Evolutionary conservation across 1,140 invertebrate species (phyloP), one percentile per base, ranked within the genome.

Genomic region (Temnothorax nylanderi): DNA sequence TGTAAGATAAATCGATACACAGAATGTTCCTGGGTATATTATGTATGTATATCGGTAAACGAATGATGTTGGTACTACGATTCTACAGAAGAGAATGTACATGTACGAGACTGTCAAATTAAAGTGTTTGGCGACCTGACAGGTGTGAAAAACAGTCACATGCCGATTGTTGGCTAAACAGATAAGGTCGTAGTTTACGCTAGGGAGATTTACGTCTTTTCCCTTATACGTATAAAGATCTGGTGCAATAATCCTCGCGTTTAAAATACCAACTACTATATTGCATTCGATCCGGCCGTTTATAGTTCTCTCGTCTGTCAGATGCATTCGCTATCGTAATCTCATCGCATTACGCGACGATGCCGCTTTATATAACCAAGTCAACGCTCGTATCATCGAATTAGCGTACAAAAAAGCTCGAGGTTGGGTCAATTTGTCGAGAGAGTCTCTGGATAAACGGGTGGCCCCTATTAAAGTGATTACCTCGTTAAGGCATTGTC

Each of bases 401-500:
- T 54, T 86, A 84, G 74, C 75, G 47, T 58, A 65, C n/a, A 84
- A 86, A 90, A 90, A 90, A 90, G 69, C 84, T 64, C 62, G 75
- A 86, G 80, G 64, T 67, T 88, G 86, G 67, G 86, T 78, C 69
- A 74, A 64, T 90, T 90, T 49, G 60, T 89, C 69, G 18, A n/a
- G 81, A 90, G 87, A 82, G 90, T 64, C 87, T 81, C 82, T 88
- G 56, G 26, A 86, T 71, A 88, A 90, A 90, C 80, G 67, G 90
- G 86, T 88, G 85, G 78, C 75, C 90, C 76, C 90, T 92, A 92
- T 93, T 90, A 93, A 93, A 93, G 88, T 88, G 92, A 94, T 94
- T 94, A 94, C 90, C 92, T 94, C 91, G 91, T 94, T 94, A 92
- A 93, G 86, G 84, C 91, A 93, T 93, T 93, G 93, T 93, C 90